phyloP scores from a whole-genome alignment of 2,113 vertebrate species.

The Thunnus maccoyii region DNA sequence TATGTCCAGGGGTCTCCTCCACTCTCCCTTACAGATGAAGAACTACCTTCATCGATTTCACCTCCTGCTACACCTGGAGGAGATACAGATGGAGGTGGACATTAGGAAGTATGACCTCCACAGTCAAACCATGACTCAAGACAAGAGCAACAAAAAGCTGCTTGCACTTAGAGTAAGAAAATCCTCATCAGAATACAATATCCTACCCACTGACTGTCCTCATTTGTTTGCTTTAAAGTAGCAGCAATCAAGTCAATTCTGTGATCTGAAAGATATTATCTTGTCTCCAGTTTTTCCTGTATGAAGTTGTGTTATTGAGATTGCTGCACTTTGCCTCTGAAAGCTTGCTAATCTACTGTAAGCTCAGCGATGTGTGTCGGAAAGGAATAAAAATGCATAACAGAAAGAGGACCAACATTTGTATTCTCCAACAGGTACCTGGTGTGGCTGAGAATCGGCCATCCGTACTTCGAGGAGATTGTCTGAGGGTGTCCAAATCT shows the following conservation, averaged over 20 bases:
- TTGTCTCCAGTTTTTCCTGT: neutral
- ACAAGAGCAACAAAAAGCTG: conserved; percentile 76
- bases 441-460: conserved; percentile 94
- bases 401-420: neutral
- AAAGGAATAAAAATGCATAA: neutral
- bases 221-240: neutral
- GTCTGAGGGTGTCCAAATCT: conserved; percentile 84
- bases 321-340: neutral
- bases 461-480: conserved; percentile 91
- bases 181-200: neutral
- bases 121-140: conserved; percentile 83
- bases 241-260: no score
- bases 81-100: conserved; percentile 93
- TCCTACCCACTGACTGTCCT: neutral
- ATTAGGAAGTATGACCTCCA: conserved; percentile 90
- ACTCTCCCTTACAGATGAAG: conserved; percentile 77
- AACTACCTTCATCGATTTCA: conserved; percentile 87
- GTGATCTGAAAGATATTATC: no score
- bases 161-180: conserved; percentile 87
- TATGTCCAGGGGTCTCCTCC: conserved; percentile 82
- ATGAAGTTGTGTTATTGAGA: neutral
- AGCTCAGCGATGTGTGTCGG: neutral
- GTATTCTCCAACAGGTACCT: conserved; percentile 85
- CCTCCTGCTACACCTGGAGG: conserved; percentile 92
- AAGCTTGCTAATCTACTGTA: neutral